Evolutionary conservation across 2,113 vertebrate species (phyloP).

Genomic region (Hippocampus mohnikei): DNA sequence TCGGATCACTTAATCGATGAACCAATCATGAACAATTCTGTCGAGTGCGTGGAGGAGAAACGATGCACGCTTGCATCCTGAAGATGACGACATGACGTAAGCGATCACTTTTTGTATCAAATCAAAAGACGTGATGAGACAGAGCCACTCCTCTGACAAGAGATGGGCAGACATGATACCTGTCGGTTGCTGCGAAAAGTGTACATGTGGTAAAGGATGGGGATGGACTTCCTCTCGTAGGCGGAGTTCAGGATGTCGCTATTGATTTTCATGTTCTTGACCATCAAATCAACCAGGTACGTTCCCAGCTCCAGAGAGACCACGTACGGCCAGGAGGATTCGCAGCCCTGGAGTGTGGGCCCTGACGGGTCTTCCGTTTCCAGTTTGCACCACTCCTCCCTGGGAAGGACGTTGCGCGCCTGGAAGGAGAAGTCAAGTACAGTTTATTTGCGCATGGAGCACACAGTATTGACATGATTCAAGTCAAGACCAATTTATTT

Average conservation of each 20-base stretch:
- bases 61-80: background rate
- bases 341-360: conserved; percentile 60
- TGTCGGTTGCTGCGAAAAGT: conserved; percentile 83
- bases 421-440: conserved; percentile 36
- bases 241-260: conserved; percentile 62
- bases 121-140: no score
- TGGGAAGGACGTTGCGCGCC: conserved; percentile 70
- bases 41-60: background rate
- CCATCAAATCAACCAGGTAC: conserved; percentile 83
- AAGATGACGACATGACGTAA: background rate
- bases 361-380: conserved; percentile 67
- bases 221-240: conserved; percentile 67
- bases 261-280: conserved; percentile 78
- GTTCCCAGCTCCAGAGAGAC: conserved; percentile 80
- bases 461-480: background rate
- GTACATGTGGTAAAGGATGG: conserved; percentile 90
- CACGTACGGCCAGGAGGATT: conserved; percentile 72
- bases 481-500: background rate
- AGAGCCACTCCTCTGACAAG: background rate
- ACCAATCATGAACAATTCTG: background rate
- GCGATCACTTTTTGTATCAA: background rate
- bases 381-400: conserved; percentile 80
- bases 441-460: background rate
- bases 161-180: conserved; percentile 62
- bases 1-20: no score